A percentile compares a stretch with the other conserved stretches of the same genome.
These are phyloP conservation scores for human DNA, from an alignment of 2,113 vertebrate genomes.

Conservation along the genomic window DNA sequence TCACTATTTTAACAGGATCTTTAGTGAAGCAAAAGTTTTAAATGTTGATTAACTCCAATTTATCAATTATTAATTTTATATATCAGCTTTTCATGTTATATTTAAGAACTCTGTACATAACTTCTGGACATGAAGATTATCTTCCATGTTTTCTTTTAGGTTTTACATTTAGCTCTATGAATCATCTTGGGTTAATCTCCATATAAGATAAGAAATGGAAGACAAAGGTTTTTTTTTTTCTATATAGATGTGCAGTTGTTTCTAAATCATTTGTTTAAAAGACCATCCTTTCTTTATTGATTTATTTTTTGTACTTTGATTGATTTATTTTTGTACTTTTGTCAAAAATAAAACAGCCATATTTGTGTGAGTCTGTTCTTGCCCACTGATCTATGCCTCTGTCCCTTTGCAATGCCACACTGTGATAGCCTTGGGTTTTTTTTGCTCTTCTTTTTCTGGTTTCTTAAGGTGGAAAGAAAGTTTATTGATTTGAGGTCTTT, in stretches of 20 bases:
- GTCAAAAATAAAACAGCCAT: neutral
- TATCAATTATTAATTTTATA: neutral
- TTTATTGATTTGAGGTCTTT: neutral
- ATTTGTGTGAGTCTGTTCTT: neutral
- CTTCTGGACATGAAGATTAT: neutral
- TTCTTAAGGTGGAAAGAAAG: neutral
- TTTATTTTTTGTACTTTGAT: neutral
- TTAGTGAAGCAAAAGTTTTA: neutral
- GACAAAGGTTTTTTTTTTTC: neutral
- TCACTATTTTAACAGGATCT: neutral
- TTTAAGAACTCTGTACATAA: neutral
- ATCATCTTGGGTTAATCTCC: neutral
- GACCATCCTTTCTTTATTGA: neutral
- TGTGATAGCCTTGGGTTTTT: neutral
- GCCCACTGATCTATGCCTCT: neutral
- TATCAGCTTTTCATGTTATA: neutral
- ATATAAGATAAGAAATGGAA: neutral
- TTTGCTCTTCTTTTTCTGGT: neutral
- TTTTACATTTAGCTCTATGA: neutral
- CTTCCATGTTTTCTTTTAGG: neutral
- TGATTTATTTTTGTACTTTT: neutral
- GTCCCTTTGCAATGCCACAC: neutral
- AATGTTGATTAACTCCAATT: neutral
- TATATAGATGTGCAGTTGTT: neutral
- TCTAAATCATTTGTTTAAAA: neutral